These are phyloP conservation scores for Dryas iulia DNA, from an alignment of 1,140 invertebrate genomes.

Conservation along the genomic window DNA sequence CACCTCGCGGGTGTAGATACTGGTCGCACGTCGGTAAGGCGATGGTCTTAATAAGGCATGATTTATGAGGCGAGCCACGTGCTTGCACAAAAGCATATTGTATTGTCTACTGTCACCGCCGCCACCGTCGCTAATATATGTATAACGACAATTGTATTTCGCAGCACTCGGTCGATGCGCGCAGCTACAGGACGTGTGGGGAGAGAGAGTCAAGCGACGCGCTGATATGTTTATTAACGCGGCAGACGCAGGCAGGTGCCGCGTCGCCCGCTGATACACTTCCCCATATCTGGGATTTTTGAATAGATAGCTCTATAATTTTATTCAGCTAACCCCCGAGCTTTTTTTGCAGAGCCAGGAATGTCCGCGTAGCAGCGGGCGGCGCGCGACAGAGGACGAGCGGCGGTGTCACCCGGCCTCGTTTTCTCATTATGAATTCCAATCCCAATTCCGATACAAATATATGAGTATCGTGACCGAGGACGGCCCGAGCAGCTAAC, in stretches of 20 bases:
- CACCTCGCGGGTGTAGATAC: not conserved
- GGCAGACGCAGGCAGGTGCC: constrained; percentile 42
- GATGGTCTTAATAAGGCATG: constrained; percentile 31
- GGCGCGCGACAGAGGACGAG: not conserved
- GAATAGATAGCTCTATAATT: constrained; percentile 63
- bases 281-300: constrained; percentile 57
- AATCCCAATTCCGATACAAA: constrained; percentile 39
- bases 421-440: constrained; percentile 35
- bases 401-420: not conserved
- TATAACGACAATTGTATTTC: constrained; percentile 29
- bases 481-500: constrained; percentile 30
- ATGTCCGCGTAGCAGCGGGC: constrained; percentile 19
- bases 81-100: constrained; percentile 31
- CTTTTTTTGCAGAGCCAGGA: constrained; percentile 53
- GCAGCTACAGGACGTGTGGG: not conserved
- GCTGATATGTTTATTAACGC: constrained; percentile 32
- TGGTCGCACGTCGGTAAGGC: not conserved
- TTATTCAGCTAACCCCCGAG: constrained; percentile 41
- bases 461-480: constrained; percentile 19
- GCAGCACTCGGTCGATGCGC: constrained; percentile 20
- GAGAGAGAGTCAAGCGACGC: not conserved
- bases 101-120: constrained; percentile 28
- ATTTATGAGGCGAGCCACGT: constrained; percentile 30
- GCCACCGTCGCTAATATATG: constrained; percentile 32
- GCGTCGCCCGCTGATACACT: constrained; percentile 38